phyloP scores from a whole-genome alignment of 2,888 invertebrate genomes.

The Trichopria drosophilae region DNA sequence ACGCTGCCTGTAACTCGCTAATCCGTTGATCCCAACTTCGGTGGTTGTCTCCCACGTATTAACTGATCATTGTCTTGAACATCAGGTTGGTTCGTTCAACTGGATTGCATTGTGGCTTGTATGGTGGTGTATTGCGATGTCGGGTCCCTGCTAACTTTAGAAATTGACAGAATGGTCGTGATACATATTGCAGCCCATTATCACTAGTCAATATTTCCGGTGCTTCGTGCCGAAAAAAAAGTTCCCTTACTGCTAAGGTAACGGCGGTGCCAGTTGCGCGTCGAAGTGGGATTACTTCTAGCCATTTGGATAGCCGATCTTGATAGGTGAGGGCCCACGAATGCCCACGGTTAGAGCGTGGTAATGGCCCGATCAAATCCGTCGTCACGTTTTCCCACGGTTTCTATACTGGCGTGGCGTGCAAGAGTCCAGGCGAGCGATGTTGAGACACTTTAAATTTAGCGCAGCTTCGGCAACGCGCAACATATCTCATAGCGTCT shows the following conservation, averaged over 20 bases:
- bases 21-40: conserved; percentile 37
- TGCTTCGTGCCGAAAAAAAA: conserved; percentile 6
- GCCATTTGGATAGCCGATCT: neutral
- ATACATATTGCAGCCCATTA: conserved; percentile 14
- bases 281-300: neutral
- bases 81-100: conserved; percentile 44
- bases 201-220: neutral
- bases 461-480: neutral
- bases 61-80: too few relatives aligned
- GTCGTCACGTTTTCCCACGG: conserved; percentile 14
- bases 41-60: conserved; percentile 41
- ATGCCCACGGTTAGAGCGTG: neutral
- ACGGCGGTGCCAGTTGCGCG: neutral
- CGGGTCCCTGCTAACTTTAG: too few relatives aligned
- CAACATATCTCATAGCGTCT: neutral
- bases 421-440: too few relatives aligned
- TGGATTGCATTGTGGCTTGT: conserved; percentile 45
- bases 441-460: too few relatives aligned
- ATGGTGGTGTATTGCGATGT: conserved; percentile 37
- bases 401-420: too few relatives aligned
- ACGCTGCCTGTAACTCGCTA: too few relatives aligned
- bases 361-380: conserved; percentile 13
- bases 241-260: neutral
- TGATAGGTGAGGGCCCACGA: neutral
- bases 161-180: neutral